Evolutionary conservation across 2,113 vertebrate genomes (phyloP).

Genomic region (Halichoeres trimaculatus): DNA sequence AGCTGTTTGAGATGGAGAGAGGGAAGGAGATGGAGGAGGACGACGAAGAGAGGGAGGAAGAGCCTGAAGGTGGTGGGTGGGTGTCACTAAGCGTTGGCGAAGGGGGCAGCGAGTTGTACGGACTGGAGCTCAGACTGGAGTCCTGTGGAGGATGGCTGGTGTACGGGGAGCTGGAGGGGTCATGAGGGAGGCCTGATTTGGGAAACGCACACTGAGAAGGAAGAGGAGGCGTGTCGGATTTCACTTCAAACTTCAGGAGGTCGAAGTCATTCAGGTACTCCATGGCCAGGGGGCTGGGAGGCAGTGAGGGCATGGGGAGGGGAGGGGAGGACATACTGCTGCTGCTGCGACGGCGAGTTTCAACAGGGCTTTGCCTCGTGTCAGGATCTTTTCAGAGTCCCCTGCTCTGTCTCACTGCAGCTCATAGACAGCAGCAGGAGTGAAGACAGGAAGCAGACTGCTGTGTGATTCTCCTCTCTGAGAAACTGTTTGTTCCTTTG

Average conservation of each 20-base stretch:
- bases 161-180: slow-evolving; percentile 83
- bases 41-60: slow-evolving; percentile 81
- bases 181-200: slow-evolving; percentile 68
- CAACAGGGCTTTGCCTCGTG: slow-evolving; percentile 38
- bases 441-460: slow-evolving; percentile 45
- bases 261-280: slow-evolving; percentile 99
- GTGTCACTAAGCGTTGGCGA: slow-evolving; percentile 96
- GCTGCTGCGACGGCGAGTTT: slow-evolving; percentile 35
- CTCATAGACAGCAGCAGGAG: slow-evolving; percentile 64
- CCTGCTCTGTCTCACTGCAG: slow-evolving; percentile 49
- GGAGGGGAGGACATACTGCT: slow-evolving; percentile 80
- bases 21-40: slow-evolving; percentile 85
- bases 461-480: slow-evolving; percentile 35
- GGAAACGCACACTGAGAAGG: slow-evolving; percentile 85
- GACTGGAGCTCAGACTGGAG: slow-evolving; percentile 95
- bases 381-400: slow-evolving; percentile 64
- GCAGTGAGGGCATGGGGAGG: slow-evolving; percentile 85
- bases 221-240: slow-evolving; percentile 90
- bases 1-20: slow-evolving; percentile 80
- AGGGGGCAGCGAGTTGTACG: slow-evolving; percentile 96
- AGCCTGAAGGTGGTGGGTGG: slow-evolving; percentile 83
- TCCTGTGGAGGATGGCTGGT: slow-evolving; percentile 89
- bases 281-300: slow-evolving; percentile 97
- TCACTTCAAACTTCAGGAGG: slow-evolving; percentile 98
- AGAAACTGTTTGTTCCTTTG: slow-evolving; percentile 32